Percentiles rank a stretch among this genome's conserved stretches.
Conservation (phyloP, 2,888 invertebrate species). For the Campoplex capitator region DNA sequence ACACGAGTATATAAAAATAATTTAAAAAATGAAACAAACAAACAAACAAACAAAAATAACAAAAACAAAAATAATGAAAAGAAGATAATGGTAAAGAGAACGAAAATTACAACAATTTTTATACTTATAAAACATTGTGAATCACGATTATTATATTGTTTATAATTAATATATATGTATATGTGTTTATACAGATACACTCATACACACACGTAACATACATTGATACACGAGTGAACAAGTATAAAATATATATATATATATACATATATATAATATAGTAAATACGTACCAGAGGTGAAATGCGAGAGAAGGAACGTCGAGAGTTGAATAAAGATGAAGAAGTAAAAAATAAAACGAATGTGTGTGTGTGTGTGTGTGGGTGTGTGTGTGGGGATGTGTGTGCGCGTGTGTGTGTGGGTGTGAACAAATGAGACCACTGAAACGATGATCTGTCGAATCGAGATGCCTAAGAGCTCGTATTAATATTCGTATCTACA, state of each 20-base stretch:
- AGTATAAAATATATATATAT: conserved; percentile 26
- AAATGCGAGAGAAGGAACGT: conserved; percentile 58
- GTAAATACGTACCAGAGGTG: conserved; percentile 22
- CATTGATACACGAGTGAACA: conserved; percentile 2
- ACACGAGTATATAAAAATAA: conserved; percentile 77
- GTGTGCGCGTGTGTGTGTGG: neutral
- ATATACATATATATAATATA: conserved; percentile 28
- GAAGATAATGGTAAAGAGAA: conserved; percentile 65
- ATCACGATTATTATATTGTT: conserved; percentile 77
- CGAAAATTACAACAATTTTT: conserved; percentile 80
- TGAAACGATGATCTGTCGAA: conserved; percentile 29
- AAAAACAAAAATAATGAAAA: conserved; percentile 70
- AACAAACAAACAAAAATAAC: conserved; percentile 70
- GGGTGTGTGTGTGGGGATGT: conserved; percentile 13
- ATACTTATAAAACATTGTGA: conserved; percentile 79
- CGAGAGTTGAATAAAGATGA: conserved; percentile 45
- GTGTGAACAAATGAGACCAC: conserved; percentile 44
- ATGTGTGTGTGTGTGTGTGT: conserved; percentile 32
- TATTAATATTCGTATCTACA: conserved; percentile 41
- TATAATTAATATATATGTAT: conserved; percentile 68
- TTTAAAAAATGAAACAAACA: conserved; percentile 70
- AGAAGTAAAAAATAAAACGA: neutral
- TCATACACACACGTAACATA: conserved; percentile 20
- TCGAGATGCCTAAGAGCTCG: conserved; percentile 39
- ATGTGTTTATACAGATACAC: conserved; percentile 60